phyloP scores from a whole-genome alignment of 2,888 invertebrate genomes.

The Rotaria socialis region DNA sequence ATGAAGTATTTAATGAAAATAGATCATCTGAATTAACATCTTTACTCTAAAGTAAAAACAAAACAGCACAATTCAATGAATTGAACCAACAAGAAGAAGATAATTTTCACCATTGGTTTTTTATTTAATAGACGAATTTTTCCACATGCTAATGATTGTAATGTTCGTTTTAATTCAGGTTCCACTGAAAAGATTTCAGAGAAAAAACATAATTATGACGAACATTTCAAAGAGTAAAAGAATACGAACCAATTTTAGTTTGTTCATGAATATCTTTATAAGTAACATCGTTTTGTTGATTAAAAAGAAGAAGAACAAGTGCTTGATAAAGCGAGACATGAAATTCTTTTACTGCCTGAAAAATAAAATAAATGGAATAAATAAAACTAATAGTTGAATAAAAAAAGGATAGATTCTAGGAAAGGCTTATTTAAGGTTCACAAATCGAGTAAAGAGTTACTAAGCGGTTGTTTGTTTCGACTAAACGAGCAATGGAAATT shows the following conservation, averaged over 20 bases:
- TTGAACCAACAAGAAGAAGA: not conserved
- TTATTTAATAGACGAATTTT: constrained; percentile 86
- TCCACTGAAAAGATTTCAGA: constrained; percentile 59
- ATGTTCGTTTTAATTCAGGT: constrained; percentile 82
- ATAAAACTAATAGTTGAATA: too few relatives aligned
- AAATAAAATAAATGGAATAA: not conserved
- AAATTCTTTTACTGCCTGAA: constrained; percentile 79
- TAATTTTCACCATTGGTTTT: constrained; percentile 65
- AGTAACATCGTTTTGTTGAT: constrained; percentile 74
- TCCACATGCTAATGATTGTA: constrained; percentile 94
- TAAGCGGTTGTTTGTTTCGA: too few relatives aligned
- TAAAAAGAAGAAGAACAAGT: constrained; percentile 84
- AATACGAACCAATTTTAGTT: constrained; percentile 65
- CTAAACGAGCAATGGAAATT: too few relatives aligned
- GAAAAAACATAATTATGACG: not conserved
- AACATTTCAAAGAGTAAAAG: not conserved
- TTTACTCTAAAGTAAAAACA: constrained; percentile 21
- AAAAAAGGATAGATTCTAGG: too few relatives aligned
- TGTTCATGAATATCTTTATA: constrained; percentile 83
- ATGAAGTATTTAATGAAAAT: constrained; percentile 74
- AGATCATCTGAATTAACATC: constrained; percentile 40
- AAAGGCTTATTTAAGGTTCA: too few relatives aligned
- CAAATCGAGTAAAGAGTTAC: too few relatives aligned
- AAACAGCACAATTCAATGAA: not conserved
- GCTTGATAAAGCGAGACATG: constrained; percentile 95